Percentiles rank a stretch among this genome's conserved stretches.
phyloP scores from a whole-genome alignment of 2,888 invertebrate genomes.

The Drosophila melanosoma region DNA sequence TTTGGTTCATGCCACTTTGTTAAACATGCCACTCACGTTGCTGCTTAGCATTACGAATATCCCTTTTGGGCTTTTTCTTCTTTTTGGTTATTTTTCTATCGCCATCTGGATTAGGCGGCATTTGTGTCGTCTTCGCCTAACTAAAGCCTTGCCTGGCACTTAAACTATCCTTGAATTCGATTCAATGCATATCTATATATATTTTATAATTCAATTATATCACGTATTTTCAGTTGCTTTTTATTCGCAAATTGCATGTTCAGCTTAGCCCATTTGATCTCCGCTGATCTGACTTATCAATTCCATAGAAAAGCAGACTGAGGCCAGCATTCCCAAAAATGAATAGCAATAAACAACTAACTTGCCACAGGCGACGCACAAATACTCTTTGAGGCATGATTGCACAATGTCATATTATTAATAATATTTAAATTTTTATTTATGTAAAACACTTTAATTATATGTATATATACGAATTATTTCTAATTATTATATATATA shows the following conservation, averaged over 20 bases:
- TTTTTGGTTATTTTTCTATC: not conserved
- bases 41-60: slow-evolving; percentile 28
- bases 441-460: not conserved
- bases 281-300: slow-evolving; percentile 57
- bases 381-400: slow-evolving; percentile 20
- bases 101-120: slow-evolving; percentile 49
- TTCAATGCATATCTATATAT: not conserved
- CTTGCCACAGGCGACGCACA: not conserved
- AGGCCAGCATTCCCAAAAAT: slow-evolving; percentile 51
- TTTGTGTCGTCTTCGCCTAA: slow-evolving; percentile 25
- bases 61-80: slow-evolving; percentile 28
- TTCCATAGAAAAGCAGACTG: slow-evolving; percentile 9
- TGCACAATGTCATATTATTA: not conserved
- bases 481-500: not conserved
- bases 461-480: not conserved
- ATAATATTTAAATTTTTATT: not conserved
- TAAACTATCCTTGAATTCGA: slow-evolving; percentile 16
- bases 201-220: slow-evolving; percentile 10
- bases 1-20: not conserved
- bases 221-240: slow-evolving; percentile 18
- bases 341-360: not conserved
- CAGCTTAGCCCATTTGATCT: slow-evolving; percentile 43
- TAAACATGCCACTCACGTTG: slow-evolving; percentile 58
- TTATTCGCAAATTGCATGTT: slow-evolving; percentile 62
- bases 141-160: slow-evolving; percentile 13